Evolutionary conservation across 1,140 invertebrate genomes (phyloP), one percentile per base, ranked within the genome.

Genomic region (Antheraea mylitta): DNA sequence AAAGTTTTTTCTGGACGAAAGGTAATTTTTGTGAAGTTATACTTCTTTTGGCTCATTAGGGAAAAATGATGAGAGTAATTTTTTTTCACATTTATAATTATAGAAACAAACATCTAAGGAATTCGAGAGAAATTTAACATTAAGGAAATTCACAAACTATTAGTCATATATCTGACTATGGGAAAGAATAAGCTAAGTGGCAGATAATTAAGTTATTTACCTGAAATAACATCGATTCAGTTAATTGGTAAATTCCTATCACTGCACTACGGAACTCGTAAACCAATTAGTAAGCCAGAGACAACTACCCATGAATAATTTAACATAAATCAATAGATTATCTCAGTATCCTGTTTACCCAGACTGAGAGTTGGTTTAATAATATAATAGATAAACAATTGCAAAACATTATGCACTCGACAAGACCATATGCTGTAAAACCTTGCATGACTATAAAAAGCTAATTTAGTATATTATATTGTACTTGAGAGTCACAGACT

Each of bases 391-490:
- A 0, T 53, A 53, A 53, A 13, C 61, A 37, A 30, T 63, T 63
- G 45, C n/a, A 67, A 67, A 59, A 66, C 69, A 67, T 70, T 67
- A 53, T 53, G 38, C 38, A 63, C 37, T 42, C 38, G 48, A 66
- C 42, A 64, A 60, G 63, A 38, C 73, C 73, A 75, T 75, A 71
- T 75, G 73, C 62, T 68, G 19, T 59, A 7, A 36, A 67, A 59
- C 73, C 73, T 75, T 75, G 73, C 58, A 62, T 58, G 45, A 45
- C 70, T 68, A 66, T 68, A 72, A 68, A 72, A 58, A 68, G 70
- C 58, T 68, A 60, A 72, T 72, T 68, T 66, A 72, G 66, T 72
- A 68, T 65, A 65, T 72, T 68, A 72, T 72, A 72, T 72, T 72
- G 70, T 72, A 68, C 63, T 61, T 59, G 38, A 66, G 38, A 65